Base-by-base conservation (phyloP, 2,797 vertebrate species). In the Chaetophractus vellerosus region DNA sequence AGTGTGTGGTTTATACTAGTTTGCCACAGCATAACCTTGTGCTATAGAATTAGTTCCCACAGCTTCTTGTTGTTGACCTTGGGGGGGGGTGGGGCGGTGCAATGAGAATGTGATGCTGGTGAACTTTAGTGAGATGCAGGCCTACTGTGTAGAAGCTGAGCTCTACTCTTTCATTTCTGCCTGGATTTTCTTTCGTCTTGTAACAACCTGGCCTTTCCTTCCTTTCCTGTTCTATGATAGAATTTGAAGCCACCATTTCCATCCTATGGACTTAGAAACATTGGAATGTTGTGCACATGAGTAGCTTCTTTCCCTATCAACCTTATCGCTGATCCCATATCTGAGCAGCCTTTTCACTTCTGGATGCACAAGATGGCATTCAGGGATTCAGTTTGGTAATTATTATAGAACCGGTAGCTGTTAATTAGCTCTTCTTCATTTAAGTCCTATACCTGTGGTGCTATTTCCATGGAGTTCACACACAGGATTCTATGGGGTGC, bases 51-150 rank as follows among this genome's bases (percentile, higher is more conserved):
- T 21, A 55, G 19, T 5, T 63, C 45, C 23, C 61, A 64, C 3
- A 36, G 26, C 24, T 61, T 72, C 16, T 72, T 57, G 0, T 21
- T 75, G 48, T 52, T 52, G 48, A 36, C 21, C 38, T 31, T 31
- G 41, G 33, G 5, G n/a, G 33, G 6, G 1, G 11, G 24, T 16
- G 24, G 12, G 2, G 16, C n/a, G n/a, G n/a, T 11, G 5, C n/a
- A 79, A 9, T 36, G 41, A 76, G 41, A 76, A 64, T 9, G 8
- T 1, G 38, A 28, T 28, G 14, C 52, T 85, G 31, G 41, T 45
- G 28, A 87, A 7, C 52, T 48, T 55, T 83, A 50, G 66, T 59
- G 61, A 64, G 19, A 61, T 23, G 2, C 3, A 33, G 50, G 50
- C 3, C 7, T 68, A 12, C 0, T 50, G 61, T 7, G 24, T 38